Conservation (phyloP, 2,797 vertebrate species). For the Hoplostethus mediterraneus region DNA sequence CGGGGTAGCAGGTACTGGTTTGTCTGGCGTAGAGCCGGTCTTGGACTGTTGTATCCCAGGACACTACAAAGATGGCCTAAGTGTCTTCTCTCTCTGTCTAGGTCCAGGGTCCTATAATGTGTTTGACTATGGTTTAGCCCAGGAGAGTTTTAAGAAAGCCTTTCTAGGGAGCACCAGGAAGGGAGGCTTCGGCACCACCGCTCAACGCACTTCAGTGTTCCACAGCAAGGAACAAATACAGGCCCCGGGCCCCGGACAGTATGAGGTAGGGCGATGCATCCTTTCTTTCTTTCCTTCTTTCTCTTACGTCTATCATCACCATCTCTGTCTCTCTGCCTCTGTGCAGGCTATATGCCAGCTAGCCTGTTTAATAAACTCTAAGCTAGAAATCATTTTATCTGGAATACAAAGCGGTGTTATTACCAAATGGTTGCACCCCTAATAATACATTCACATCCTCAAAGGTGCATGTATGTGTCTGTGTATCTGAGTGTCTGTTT, state of each 20-base stretch:
- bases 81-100: slow-evolving; percentile 34
- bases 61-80: neutral
- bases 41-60: too few species aligned
- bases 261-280: slow-evolving; percentile 75
- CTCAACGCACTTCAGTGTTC: slow-evolving; percentile 55
- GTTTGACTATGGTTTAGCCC: slow-evolving; percentile 72
- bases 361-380: too few species aligned
- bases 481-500: slow-evolving; percentile 13
- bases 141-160: slow-evolving; percentile 77
- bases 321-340: neutral
- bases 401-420: slow-evolving; percentile 1
- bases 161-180: slow-evolving; percentile 64
- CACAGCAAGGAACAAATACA: slow-evolving; percentile 65
- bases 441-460: neutral
- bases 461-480: neutral
- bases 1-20: too few species aligned
- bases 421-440: neutral
- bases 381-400: neutral
- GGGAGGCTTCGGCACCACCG: slow-evolving; percentile 81
- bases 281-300: neutral
- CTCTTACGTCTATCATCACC: neutral
- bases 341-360: neutral
- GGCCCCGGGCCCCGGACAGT: slow-evolving; percentile 77
- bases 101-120: slow-evolving; percentile 81
- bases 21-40: too few species aligned